phyloP scores from a whole-genome alignment of 2,113 vertebrate species.

The Loxodonta africana region DNA sequence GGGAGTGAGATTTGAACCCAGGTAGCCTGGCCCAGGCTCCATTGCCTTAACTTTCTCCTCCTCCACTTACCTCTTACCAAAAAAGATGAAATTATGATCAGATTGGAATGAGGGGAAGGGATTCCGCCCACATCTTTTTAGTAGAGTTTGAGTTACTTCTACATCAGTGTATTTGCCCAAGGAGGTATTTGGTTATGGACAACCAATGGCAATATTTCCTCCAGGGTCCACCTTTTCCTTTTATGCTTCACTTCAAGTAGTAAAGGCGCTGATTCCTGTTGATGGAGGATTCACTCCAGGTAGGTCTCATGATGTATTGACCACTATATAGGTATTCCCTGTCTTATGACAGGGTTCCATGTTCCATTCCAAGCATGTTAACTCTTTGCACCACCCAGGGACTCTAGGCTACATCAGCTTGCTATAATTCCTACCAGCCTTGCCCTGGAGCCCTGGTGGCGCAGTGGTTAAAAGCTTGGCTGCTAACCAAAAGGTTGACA shows the following conservation, averaged over 20 bases:
- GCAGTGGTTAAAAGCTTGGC: too few species aligned
- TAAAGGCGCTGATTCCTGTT: not conserved
- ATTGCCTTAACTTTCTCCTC: not conserved
- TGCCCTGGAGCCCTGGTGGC: not conserved
- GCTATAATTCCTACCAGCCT: not conserved
- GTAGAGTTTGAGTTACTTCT: not conserved
- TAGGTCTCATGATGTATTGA: not conserved
- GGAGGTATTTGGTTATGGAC: not conserved
- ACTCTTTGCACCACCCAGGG: too few species aligned
- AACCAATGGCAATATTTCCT: not conserved
- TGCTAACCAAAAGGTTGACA: too few species aligned
- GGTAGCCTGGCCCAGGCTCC: not conserved
- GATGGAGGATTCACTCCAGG: not conserved
- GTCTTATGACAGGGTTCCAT: too few species aligned
- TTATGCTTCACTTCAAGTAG: not conserved
- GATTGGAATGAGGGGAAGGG: not conserved
- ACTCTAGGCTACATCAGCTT: not conserved
- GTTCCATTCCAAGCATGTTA: too few species aligned
- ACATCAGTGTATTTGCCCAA: not conserved
- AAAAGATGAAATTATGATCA: not conserved
- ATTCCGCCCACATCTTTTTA: not conserved
- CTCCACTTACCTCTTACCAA: not conserved
- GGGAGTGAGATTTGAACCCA: not conserved
- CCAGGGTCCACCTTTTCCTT: not conserved
- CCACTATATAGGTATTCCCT: too few species aligned